These are phyloP conservation scores for Mormyrus lacerda DNA, from an alignment of 2,113 vertebrate genomes.

Conservation along the genomic window DNA sequence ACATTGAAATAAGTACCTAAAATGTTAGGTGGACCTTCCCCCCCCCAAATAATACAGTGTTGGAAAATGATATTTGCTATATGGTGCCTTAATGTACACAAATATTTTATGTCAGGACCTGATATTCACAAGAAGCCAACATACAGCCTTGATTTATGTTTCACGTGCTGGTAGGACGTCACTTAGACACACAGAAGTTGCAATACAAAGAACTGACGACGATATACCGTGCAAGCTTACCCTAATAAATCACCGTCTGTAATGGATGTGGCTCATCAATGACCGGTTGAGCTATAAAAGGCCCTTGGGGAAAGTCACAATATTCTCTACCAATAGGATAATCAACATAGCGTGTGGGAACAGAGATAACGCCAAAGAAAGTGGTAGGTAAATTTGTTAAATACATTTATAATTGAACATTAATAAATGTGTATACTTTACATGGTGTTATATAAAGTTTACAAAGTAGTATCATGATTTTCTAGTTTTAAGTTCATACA, in stretches of 20 bases:
- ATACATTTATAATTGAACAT: not conserved
- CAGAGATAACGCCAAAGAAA: conserved; percentile 22
- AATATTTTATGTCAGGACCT: not conserved
- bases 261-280: conserved; percentile 64
- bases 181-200: conserved; percentile 39
- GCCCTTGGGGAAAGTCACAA: conserved; percentile 35
- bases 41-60: not conserved
- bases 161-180: conserved; percentile 18
- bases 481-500: not conserved
- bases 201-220: conserved; percentile 50
- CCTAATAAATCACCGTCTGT: conserved; percentile 63
- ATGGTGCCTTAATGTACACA: not conserved
- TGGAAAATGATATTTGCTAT: not conserved
- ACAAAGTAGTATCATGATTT: not conserved
- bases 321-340: conserved; percentile 40
- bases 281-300: conserved; percentile 62
- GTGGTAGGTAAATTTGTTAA: conserved; percentile 42
- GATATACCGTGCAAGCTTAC: conserved; percentile 59
- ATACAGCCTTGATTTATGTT: conserved; percentile 3
- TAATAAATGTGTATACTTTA: not conserved
- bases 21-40: not conserved
- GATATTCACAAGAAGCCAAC: not conserved
- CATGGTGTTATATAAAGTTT: not conserved
- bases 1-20: not conserved
- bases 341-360: conserved; percentile 34